Evolutionary conservation across 2,888 invertebrate species (phyloP).

Genomic region (Nomada hirtipes): DNA sequence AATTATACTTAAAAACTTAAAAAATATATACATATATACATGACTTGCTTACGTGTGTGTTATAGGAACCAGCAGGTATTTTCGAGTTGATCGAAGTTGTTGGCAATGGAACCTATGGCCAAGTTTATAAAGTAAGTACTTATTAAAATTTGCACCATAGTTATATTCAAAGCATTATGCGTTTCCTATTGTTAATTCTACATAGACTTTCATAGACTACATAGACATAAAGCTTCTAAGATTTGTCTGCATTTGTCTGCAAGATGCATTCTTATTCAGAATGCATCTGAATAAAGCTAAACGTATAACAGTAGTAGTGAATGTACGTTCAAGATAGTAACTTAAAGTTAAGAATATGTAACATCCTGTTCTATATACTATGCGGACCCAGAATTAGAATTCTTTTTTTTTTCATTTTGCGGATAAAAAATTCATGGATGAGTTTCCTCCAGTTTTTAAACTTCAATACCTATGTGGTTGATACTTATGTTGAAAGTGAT

Average conservation of each 20-base stretch:
- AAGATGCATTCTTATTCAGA: too few relatives aligned
- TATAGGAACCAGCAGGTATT: slow-evolving; percentile 99
- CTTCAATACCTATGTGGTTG: background rate
- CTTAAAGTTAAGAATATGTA: too few relatives aligned
- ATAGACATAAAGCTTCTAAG: slow-evolving; percentile 5
- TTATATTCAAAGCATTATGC: background rate
- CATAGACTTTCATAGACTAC: background rate
- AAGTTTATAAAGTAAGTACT: slow-evolving; percentile 98
- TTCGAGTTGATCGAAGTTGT: slow-evolving; percentile 99
- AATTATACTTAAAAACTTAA: background rate
- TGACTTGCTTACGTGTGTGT: slow-evolving; percentile 71
- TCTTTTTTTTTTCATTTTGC: background rate
- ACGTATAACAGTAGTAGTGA: background rate
- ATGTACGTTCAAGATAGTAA: background rate
- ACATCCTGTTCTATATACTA: background rate
- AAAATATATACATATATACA: background rate
- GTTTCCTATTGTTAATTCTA: background rate
- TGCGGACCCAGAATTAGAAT: background rate
- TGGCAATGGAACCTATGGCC: slow-evolving; percentile 99
- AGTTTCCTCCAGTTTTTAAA: background rate
- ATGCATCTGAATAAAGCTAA: background rate
- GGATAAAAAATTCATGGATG: background rate
- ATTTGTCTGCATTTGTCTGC: too few relatives aligned
- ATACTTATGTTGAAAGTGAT: background rate
- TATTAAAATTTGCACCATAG: background rate